Percentiles rank a stretch among this genome's conserved stretches.
These are phyloP conservation scores for Cryptocheilus praepositus DNA, from an alignment of 2,888 invertebrate genomes.

Conservation along the genomic window DNA sequence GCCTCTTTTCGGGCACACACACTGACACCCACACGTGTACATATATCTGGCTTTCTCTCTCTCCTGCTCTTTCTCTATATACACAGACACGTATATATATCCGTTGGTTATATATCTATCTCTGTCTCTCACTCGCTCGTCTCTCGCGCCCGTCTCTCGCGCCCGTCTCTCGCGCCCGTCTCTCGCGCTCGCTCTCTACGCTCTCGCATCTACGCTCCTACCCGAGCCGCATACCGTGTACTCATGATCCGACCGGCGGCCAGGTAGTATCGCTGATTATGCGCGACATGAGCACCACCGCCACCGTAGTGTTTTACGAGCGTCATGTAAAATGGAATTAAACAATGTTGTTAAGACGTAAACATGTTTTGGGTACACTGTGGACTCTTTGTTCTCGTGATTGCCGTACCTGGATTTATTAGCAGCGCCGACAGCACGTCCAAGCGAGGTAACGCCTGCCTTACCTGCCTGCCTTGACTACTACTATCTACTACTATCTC, in stretches of 20 bases:
- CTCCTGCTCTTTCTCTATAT: slow-evolving; percentile 4
- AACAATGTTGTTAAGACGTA: slow-evolving; percentile 75
- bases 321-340: slow-evolving; percentile 73
- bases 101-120: slow-evolving; percentile 1
- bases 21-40: background rate
- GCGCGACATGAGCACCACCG: slow-evolving; percentile 61
- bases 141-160: slow-evolving; percentile 5
- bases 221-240: slow-evolving; percentile 40
- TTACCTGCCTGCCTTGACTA: slow-evolving; percentile 11
- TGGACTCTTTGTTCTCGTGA: slow-evolving; percentile 74
- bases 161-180: slow-evolving; percentile 8
- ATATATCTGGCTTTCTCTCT: slow-evolving; percentile 7
- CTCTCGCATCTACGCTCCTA: slow-evolving; percentile 29
- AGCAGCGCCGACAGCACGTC: slow-evolving; percentile 71
- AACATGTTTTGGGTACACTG: slow-evolving; percentile 74
- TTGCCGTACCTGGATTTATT: slow-evolving; percentile 73
- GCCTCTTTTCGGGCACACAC: background rate
- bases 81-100: background rate
- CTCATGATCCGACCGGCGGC: slow-evolving; percentile 60
- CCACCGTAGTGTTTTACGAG: slow-evolving; percentile 64
- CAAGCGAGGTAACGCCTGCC: slow-evolving; percentile 70
- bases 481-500: slow-evolving; percentile 15
- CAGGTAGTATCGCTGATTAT: slow-evolving; percentile 68
- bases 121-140: background rate
- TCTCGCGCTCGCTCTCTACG: slow-evolving; percentile 21